A percentile compares a stretch with the other conserved stretches of the same genome.
Conservation (phyloP, 2,113 vertebrate species). For the Calyptommatus sinebrachiatus region DNA sequence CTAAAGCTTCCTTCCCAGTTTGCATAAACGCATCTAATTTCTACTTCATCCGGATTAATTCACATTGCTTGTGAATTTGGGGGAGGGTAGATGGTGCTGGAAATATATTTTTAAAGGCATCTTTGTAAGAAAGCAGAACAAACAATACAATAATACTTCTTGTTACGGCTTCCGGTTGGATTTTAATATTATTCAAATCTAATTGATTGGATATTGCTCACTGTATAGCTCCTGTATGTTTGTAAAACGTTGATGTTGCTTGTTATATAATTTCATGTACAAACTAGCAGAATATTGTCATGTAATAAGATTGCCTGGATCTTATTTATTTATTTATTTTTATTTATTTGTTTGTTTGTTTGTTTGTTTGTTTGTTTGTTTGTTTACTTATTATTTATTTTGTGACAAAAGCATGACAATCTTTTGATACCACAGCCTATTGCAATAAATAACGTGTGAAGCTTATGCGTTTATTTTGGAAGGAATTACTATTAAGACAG, state of each 20-base stretch:
- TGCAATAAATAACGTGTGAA: not conserved
- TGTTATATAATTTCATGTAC: not conserved
- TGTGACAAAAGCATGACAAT: no score
- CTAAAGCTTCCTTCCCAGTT: not conserved
- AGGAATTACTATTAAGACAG: not conserved
- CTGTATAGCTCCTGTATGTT: not conserved
- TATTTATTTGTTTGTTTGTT: no score
- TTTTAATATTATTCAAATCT: not conserved
- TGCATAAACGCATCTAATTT: not conserved
- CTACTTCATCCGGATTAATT: not conserved
- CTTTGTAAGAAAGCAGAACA: not conserved
- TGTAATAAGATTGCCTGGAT: not conserved
- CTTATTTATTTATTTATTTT: no score
- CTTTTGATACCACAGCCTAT: no score
- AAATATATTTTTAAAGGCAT: not conserved
- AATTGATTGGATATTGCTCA: not conserved
- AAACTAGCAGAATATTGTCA: not conserved
- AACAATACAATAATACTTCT: not conserved
- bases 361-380: no score
- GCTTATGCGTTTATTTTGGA: not conserved
- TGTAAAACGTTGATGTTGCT: not conserved
- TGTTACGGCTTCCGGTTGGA: conserved; percentile 10
- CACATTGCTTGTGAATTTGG: not conserved
- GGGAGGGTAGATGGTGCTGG: not conserved
- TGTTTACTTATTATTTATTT: no score